phyloP scores from a whole-genome alignment of 2,888 invertebrate genomes.

The Cantharis nigra region DNA sequence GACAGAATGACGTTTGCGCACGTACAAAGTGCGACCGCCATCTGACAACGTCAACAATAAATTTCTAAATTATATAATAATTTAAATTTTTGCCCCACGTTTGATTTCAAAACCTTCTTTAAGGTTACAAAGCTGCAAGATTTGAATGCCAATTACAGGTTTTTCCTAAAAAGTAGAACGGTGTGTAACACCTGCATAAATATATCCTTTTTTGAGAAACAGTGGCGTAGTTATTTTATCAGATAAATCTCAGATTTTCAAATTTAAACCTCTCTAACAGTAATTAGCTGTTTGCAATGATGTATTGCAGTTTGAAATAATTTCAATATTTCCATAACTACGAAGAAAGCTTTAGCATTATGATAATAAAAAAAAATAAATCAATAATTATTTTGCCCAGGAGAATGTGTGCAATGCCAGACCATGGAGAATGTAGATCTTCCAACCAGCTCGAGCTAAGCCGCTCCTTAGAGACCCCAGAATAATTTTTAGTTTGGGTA shows the following conservation, averaged over 20 bases:
- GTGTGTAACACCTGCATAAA: neutral
- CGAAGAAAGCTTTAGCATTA: too few species aligned
- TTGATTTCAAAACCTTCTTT: neutral
- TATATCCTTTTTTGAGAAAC: neutral
- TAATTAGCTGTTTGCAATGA: too few species aligned
- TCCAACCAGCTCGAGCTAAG: too few species aligned
- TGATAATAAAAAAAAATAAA: too few species aligned
- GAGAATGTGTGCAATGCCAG: too few species aligned
- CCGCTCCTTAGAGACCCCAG: too few species aligned
- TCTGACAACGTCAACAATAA: neutral
- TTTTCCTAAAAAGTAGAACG: neutral
- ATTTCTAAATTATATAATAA: neutral
- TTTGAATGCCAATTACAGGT: neutral
- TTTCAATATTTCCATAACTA: too few species aligned
- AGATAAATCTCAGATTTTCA: neutral
- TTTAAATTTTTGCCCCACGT: neutral
- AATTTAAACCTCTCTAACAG: too few species aligned
- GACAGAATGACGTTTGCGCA: conserved; percentile 5
- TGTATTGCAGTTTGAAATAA: too few species aligned
- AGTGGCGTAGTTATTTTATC: neutral
- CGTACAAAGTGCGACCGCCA: neutral
- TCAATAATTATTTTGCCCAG: too few species aligned
- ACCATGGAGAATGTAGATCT: too few species aligned
- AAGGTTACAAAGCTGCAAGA: neutral
- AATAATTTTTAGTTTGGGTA: too few species aligned